Percentiles rank a stretch among this genome's conserved stretches.
Evolutionary conservation across 2,113 vertebrate species (phyloP).

Genomic region (Cranoglanis bouderius): DNA sequence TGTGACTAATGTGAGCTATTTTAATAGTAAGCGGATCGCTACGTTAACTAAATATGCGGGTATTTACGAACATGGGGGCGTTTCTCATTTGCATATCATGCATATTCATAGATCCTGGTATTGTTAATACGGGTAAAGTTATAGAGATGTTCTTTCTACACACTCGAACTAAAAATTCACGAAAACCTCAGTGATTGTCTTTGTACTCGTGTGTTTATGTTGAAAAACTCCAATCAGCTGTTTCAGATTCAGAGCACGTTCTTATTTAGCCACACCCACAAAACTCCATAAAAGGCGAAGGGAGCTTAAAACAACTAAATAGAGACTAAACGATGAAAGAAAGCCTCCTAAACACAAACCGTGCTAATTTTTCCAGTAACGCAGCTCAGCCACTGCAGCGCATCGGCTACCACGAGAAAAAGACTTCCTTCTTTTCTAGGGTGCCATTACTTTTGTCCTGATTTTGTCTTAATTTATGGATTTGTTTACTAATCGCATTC

Average conservation of each 20-base stretch:
- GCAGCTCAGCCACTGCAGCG: background rate
- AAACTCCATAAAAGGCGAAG: background rate
- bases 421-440: background rate
- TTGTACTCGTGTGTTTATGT: background rate
- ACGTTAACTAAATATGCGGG: background rate
- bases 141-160: background rate
- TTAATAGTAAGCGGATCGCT: background rate
- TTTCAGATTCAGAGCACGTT: background rate
- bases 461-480: background rate
- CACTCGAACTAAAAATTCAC: background rate
- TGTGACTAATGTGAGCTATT: background rate
- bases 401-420: background rate
- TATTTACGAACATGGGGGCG: background rate
- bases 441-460: background rate
- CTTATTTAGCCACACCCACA: background rate
- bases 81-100: background rate
- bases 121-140: background rate
- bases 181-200: background rate
- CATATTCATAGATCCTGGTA: background rate
- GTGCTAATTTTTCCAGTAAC: background rate
- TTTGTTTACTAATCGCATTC: background rate
- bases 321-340: background rate
- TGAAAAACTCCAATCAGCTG: background rate
- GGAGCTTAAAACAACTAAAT: too few species aligned
- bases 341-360: background rate